Evolutionary conservation across 2,113 vertebrate genomes (phyloP), one percentile per base, ranked within the genome.

Genomic region (Crocuta crocuta): DNA sequence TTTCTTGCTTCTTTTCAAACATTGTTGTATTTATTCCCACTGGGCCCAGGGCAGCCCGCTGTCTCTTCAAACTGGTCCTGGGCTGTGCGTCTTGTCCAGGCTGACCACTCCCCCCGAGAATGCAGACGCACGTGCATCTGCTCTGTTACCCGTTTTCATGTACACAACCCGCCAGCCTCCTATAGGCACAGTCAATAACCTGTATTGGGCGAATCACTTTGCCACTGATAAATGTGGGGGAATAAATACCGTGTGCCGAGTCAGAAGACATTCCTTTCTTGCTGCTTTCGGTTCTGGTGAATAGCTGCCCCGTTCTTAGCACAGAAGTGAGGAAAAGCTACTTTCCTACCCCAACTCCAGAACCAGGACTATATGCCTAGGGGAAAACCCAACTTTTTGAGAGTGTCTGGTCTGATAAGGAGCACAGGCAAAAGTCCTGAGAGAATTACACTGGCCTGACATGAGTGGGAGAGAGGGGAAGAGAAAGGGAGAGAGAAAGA

Each of bases 71-170:
- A 61, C 26, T 35, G 12, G 10, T 15, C 63, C 26, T 61, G 11
- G 1, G 4, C 5, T 9, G 33, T 21, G 33, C 23, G 31, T 33
- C 13, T 50, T 7, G 19, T 12, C 53, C 21, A 17, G 26, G 12
- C 33, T 65, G 61, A 31, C 45, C 23, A n/a, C 10, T 63, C 26
- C 53, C 26, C 28, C 24, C 15, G 35, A 26, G 35, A 74, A 10
- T 0, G 24, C 19, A 50, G 35, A 11, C 10, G 1, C n/a, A 7
- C 0, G 1, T 45, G 0, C 1, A 1, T 2, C 13, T 3, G 3
- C 0, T 23, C 23, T n/a, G 4, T 16, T 55, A 45, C 33, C 7
- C 28, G 48, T 82, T n/a, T 43, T 78, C 33, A 15, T 0, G 0
- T 2, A 4, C 2, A 15, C 2, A 53, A 21, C 4, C 26, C 45